Evolutionary conservation across 1,140 invertebrate genomes (phyloP).

Genomic region (Drosophila repletoides): DNA sequence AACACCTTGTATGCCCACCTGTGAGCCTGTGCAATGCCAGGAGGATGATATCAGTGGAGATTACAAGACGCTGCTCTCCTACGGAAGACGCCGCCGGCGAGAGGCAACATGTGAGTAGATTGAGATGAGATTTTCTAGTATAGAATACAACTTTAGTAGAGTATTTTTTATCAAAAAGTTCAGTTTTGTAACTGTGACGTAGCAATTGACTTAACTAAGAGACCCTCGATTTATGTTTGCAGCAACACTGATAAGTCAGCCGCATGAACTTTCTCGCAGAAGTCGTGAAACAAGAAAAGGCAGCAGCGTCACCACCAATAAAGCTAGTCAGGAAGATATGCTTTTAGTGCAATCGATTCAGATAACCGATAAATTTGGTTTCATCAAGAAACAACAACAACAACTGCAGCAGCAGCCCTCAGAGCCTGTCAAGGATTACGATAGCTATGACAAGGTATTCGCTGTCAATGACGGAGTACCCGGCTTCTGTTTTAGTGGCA

Average conservation of each 20-base stretch:
- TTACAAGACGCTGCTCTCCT: constrained; percentile 89
- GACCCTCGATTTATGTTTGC: too few relatives aligned
- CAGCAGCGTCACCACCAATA: constrained; percentile 20
- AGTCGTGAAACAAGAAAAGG: constrained; percentile 11
- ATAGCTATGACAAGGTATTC: constrained; percentile 83
- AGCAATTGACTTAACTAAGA: too few relatives aligned
- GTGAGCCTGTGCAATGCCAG: constrained; percentile 94
- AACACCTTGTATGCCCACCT: constrained; percentile 95
- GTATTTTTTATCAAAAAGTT: too few relatives aligned
- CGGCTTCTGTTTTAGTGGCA: constrained; percentile 88
- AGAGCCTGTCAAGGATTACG: constrained; percentile 73
- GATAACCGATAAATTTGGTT: constrained; percentile 95
- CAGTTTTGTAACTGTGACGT: too few relatives aligned
- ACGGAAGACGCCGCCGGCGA: constrained; percentile 84
- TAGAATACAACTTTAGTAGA: neutral
- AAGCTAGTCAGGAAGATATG: constrained; percentile 86
- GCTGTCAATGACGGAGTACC: constrained; percentile 84
- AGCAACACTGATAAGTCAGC: too few relatives aligned
- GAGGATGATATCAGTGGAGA: constrained; percentile 91
- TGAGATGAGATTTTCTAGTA: too few relatives aligned
- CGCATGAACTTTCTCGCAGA: too few relatives aligned
- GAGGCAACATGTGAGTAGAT: constrained; percentile 44
- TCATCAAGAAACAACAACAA: constrained; percentile 84
- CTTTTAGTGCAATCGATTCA: constrained; percentile 94
- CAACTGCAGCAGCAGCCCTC: constrained; percentile 64